Evolutionary conservation across 2,113 vertebrate genomes (phyloP).

Genomic region (Neolamprologus kungweensis): DNA sequence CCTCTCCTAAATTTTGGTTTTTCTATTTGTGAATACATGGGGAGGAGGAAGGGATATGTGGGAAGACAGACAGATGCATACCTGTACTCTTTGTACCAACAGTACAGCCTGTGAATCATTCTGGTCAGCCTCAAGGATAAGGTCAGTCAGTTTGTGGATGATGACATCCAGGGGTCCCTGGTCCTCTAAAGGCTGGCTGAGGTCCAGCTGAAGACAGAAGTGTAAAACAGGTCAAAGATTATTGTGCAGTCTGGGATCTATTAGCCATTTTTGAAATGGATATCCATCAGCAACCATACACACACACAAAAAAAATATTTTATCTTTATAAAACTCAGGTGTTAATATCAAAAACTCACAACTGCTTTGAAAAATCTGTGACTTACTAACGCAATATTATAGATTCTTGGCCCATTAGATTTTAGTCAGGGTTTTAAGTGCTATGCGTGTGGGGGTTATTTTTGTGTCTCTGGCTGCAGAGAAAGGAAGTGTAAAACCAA

Average conservation of each 20-base stretch:
- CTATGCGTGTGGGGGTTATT: background rate
- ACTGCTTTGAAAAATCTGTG: background rate
- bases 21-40: background rate
- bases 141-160: conserved; percentile 97
- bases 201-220: conserved; percentile 78
- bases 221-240: conserved; percentile 6
- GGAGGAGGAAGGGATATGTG: background rate
- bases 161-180: conserved; percentile 96
- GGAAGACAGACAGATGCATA: conserved; percentile 19
- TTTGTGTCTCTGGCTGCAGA: background rate
- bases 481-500: background rate
- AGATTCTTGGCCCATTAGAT: background rate
- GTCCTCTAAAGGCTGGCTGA: conserved; percentile 90
- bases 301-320: fast-evolving
- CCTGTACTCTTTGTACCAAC: conserved; percentile 94
- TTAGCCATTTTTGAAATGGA: background rate
- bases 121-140: conserved; percentile 97
- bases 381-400: background rate
- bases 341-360: background rate
- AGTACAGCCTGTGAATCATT: conserved; percentile 89
- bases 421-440: background rate
- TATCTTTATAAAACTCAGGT: background rate
- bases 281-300: background rate
- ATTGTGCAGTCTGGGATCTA: background rate
- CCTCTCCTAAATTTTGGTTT: background rate